A percentile compares a stretch with the other conserved stretches of the same genome.
Evolutionary conservation across 2,888 invertebrate species (phyloP).

Genomic region (Aphrophora alni): DNA sequence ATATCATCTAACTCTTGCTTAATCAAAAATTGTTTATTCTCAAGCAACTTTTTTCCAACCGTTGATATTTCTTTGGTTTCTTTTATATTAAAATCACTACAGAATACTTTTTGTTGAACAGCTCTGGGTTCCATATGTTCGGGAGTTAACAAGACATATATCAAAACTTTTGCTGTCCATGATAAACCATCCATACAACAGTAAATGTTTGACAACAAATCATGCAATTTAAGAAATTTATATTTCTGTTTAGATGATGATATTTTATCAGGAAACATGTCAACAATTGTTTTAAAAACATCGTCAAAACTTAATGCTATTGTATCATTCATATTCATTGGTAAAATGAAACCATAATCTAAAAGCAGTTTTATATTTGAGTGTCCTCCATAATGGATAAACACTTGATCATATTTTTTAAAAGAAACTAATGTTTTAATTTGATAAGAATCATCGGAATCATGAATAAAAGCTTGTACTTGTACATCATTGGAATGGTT

Average conservation of each 20-base stretch:
- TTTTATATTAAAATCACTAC: slow-evolving; percentile 34
- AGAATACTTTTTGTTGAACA: slow-evolving; percentile 41
- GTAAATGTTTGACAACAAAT: slow-evolving; percentile 57
- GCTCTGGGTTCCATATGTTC: slow-evolving; percentile 44
- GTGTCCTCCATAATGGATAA: slow-evolving; percentile 88
- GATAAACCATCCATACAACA: slow-evolving; percentile 49
- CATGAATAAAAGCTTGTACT: slow-evolving; percentile 61
- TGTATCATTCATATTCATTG: slow-evolving; percentile 71
- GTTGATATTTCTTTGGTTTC: slow-evolving; percentile 35
- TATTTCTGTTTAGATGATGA: slow-evolving; percentile 57
- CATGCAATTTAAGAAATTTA: slow-evolving; percentile 68
- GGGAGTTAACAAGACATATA: slow-evolving; percentile 48
- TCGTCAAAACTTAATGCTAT: slow-evolving; percentile 66
- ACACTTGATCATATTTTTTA: slow-evolving; percentile 74
- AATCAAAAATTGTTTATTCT: slow-evolving; percentile 23
- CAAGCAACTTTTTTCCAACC: slow-evolving; percentile 36
- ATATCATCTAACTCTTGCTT: background rate
- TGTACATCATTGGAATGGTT: slow-evolving; percentile 75
- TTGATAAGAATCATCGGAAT: slow-evolving; percentile 60
- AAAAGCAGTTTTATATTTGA: slow-evolving; percentile 79
- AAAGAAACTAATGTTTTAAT: slow-evolving; percentile 63
- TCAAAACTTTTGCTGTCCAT: slow-evolving; percentile 50
- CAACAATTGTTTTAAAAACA: slow-evolving; percentile 54
- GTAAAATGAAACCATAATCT: slow-evolving; percentile 86
- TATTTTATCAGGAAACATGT: slow-evolving; percentile 40